These are phyloP conservation scores for Eupeodes luniger DNA, from an alignment of 2,888 invertebrate species.

Conservation along the genomic window DNA sequence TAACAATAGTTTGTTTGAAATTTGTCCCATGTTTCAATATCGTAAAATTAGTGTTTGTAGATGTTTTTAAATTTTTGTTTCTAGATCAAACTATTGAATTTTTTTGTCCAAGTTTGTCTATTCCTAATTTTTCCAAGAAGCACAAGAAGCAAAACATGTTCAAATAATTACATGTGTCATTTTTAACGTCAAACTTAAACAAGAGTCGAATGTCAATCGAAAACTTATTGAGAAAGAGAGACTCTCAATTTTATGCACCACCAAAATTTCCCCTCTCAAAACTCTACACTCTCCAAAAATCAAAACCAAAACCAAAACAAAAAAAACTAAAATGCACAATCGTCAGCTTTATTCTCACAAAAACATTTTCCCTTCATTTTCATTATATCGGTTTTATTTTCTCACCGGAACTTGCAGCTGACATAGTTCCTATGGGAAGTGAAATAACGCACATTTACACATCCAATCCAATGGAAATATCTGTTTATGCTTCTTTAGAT, in stretches of 20 bases:
- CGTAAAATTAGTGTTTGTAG: no score
- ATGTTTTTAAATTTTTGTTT: no score
- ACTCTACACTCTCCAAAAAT: constrained; percentile 48
- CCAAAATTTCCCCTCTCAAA: constrained; percentile 42
- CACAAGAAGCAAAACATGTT: no score
- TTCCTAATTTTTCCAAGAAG: no score
- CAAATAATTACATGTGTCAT: background rate
- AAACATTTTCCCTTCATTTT: constrained; percentile 2
- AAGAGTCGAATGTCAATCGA: background rate
- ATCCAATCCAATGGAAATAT: constrained; percentile 22
- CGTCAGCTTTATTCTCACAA: constrained; percentile 13
- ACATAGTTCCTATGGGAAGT: constrained; percentile 70
- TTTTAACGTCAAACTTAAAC: background rate
- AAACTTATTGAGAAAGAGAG: background rate
- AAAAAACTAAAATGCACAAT: background rate
- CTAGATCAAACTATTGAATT: no score
- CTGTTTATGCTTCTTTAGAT: constrained; percentile 59
- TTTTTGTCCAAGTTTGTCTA: no score
- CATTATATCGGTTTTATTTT: constrained; percentile 25
- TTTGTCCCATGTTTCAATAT: no score
- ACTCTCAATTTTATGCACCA: background rate
- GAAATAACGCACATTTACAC: constrained; percentile 49
- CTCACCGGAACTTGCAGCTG: constrained; percentile 74
- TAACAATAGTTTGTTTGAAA: no score
- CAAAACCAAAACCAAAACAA: background rate